A percentile compares a stretch with the other conserved stretches of the same genome.
Evolutionary conservation across 2,888 invertebrate species (phyloP).

Genomic region (Phalera bucephala): DNA sequence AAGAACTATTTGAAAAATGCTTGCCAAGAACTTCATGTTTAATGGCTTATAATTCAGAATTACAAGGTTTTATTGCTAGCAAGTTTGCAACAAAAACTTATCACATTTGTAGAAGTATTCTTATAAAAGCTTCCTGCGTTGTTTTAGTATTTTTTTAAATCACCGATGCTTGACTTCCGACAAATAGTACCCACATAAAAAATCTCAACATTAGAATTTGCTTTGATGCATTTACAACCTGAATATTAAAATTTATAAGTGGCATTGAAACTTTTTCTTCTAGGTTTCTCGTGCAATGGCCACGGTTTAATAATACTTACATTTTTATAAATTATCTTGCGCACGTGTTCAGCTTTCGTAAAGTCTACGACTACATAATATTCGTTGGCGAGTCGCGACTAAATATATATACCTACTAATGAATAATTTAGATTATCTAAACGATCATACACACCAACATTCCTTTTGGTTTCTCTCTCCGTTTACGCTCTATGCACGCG

Average conservation of each 20-base stretch:
- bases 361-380: background rate
- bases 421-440: constrained; percentile 18
- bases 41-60: constrained; percentile 6
- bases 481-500: constrained; percentile 21
- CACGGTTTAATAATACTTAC: too few species aligned
- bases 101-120: constrained; percentile 1
- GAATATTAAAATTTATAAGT: too few species aligned
- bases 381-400: constrained; percentile 3
- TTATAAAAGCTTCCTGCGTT: too few species aligned
- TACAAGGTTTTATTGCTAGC: constrained; percentile 17
- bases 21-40: constrained; percentile 4
- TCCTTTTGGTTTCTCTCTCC: constrained; percentile 16
- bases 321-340: background rate
- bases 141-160: too few species aligned
- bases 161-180: too few species aligned
- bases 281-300: too few species aligned
- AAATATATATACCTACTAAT: constrained; percentile 7
- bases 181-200: too few species aligned
- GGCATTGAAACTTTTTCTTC: too few species aligned
- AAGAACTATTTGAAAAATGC: constrained; percentile 1
- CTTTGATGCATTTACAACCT: too few species aligned
- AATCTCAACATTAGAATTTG: too few species aligned
- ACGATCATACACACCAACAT: constrained; percentile 17
- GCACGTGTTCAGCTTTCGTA: constrained; percentile 6
- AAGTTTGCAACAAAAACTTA: constrained; percentile 17